These are phyloP conservation scores for Hipposideros armiger DNA, from an alignment of 2,113 vertebrate genomes.

Conservation along the genomic window DNA sequence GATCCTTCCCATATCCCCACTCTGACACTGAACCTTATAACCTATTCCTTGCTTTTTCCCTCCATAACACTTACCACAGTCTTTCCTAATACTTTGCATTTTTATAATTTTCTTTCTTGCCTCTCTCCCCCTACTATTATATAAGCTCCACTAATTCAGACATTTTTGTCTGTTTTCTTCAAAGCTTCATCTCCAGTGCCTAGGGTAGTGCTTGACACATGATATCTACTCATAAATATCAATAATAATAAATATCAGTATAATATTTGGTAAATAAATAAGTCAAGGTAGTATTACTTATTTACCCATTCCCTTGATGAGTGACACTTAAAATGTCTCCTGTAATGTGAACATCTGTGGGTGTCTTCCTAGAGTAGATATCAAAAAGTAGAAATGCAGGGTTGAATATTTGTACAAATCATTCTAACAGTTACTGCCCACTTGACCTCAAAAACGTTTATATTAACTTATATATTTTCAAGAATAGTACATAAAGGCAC, in stretches of 20 bases:
- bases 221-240: not conserved
- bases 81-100: not conserved
- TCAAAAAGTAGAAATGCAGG: not conserved
- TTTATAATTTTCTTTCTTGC: not conserved
- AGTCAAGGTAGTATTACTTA: not conserved
- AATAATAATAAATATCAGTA: not conserved
- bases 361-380: not conserved
- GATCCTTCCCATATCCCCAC: not conserved
- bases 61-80: not conserved
- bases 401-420: not conserved
- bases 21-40: not conserved
- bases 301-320: not conserved
- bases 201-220: not conserved
- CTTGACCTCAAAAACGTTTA: not conserved
- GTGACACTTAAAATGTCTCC: not conserved
- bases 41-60: not conserved
- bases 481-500: not conserved
- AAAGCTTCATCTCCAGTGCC: not conserved
- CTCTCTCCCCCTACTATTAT: not conserved
- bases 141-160: not conserved
- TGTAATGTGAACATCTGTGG: not conserved
- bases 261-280: not conserved
- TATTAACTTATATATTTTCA: not conserved
- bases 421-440: not conserved
- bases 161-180: not conserved